phyloP scores from a whole-genome alignment of 2,888 invertebrate genomes.

The Syrphus vitripennis region DNA sequence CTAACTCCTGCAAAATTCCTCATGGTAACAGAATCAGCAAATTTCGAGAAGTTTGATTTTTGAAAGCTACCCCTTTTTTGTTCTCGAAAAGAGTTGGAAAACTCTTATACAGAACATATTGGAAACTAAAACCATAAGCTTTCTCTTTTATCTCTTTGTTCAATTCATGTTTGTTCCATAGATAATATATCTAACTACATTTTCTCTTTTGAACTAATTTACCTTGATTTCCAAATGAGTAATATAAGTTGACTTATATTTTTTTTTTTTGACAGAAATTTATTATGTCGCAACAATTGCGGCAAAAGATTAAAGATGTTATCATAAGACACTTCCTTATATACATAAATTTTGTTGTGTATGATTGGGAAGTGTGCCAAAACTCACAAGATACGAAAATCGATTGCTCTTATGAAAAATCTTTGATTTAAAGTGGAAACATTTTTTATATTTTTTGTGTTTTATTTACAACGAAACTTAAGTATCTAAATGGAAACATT shows the following conservation, averaged over 20 bases:
- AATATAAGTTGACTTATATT: conserved; percentile 50
- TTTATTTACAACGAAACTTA: not conserved
- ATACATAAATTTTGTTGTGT: conserved; percentile 25
- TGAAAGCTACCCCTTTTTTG: not conserved
- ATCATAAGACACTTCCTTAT: conserved; percentile 34
- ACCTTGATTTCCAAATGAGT: conserved; percentile 62
- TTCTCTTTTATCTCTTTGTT: not conserved
- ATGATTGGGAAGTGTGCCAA: conserved; percentile 39
- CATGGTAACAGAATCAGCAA: not conserved
- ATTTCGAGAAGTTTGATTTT: conserved; percentile 42
- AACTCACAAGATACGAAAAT: conserved; percentile 26
- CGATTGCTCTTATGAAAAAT: not conserved
- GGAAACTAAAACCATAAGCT: not conserved
- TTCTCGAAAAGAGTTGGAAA: not conserved
- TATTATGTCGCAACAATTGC: conserved; percentile 68
- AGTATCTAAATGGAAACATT: not conserved
- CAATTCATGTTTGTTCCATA: not conserved
- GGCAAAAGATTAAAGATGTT: conserved; percentile 57
- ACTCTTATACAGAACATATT: conserved; percentile 59
- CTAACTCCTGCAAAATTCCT: not conserved
- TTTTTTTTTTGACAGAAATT: conserved; percentile 54
- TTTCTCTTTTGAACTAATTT: conserved; percentile 27
- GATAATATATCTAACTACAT: too few relatives aligned
- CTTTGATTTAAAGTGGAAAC: not conserved
- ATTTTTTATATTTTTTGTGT: not conserved